Conservation (phyloP, 2,113 vertebrate genomes). For the Glareola pratincola region DNA sequence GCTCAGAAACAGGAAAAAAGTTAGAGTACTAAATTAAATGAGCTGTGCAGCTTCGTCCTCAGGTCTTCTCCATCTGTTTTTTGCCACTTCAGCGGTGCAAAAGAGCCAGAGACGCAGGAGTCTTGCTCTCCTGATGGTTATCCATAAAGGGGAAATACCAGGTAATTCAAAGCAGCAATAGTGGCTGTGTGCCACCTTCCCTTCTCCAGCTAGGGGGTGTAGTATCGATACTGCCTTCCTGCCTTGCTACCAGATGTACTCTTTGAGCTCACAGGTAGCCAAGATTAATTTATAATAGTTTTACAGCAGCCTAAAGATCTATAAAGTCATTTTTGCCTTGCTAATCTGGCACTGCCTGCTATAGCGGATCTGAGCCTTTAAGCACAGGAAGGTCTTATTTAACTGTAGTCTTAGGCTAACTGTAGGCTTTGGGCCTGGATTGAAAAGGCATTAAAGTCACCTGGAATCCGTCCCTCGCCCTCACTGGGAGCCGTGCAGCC, state of each 20-base stretch:
- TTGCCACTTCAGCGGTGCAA: background rate
- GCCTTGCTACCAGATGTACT: background rate
- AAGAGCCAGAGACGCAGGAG: background rate
- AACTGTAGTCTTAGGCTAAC: background rate
- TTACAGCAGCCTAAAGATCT: conserved; percentile 37
- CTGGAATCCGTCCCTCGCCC: background rate
- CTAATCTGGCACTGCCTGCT: background rate
- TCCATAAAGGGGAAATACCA: background rate
- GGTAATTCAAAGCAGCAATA: conserved; percentile 19
- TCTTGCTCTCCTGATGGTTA: background rate
- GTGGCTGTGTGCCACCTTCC: background rate
- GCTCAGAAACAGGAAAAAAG: background rate
- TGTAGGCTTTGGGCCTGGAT: background rate
- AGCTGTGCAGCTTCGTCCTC: background rate
- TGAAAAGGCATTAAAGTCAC: conserved; percentile 26
- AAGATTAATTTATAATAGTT: conserved; percentile 28
- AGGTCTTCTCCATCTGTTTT: background rate
- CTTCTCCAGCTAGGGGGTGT: background rate
- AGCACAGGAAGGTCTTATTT: conserved; percentile 2
- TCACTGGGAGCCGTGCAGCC: accelerated
- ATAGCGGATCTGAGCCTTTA: background rate
- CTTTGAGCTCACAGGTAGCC: background rate
- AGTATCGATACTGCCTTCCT: background rate
- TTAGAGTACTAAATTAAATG: background rate
- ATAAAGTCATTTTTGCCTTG: background rate